Conservation (phyloP, 2,888 invertebrate species). For the Tetheella fluctuosa region DNA sequence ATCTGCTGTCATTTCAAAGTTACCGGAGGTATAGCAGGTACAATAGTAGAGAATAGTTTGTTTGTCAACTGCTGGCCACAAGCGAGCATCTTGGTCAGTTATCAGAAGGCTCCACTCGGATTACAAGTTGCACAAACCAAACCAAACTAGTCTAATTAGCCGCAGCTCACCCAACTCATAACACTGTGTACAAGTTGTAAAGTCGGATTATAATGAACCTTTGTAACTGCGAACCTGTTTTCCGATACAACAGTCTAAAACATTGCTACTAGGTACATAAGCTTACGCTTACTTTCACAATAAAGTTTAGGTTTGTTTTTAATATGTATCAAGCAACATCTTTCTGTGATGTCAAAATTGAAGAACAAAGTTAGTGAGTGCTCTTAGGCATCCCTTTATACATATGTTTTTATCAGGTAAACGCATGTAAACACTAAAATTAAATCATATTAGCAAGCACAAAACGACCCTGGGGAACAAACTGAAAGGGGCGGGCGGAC, state of each 20-base stretch:
- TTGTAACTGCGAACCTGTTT: not conserved
- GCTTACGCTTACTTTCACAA: not conserved
- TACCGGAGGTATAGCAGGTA: constrained; percentile 20
- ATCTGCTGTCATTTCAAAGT: constrained; percentile 30
- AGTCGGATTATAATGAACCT: constrained; percentile 3
- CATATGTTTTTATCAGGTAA: constrained; percentile 8
- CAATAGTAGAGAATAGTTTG: constrained; percentile 46
- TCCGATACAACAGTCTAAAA: not conserved
- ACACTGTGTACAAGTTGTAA: constrained; percentile 1
- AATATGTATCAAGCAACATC: not conserved
- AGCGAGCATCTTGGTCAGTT: constrained; percentile 54
- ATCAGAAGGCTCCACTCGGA: constrained; percentile 35
- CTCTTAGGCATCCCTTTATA: not conserved
- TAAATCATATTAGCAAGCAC: constrained; percentile 37
- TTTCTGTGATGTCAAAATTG: not conserved
- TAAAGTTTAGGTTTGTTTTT: not conserved
- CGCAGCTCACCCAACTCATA: constrained; percentile 38
- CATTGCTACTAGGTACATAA: not conserved
- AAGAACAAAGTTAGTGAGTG: not conserved
- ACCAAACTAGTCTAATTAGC: constrained; percentile 72
- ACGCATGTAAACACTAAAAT: constrained; percentile 24
- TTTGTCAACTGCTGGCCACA: constrained; percentile 41
- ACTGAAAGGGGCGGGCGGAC: constrained; percentile 37
- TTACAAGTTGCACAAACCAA: constrained; percentile 50
- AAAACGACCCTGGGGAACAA: constrained; percentile 36